phyloP scores from a whole-genome alignment of 2,888 invertebrate species.

The Cetonia aurata region DNA sequence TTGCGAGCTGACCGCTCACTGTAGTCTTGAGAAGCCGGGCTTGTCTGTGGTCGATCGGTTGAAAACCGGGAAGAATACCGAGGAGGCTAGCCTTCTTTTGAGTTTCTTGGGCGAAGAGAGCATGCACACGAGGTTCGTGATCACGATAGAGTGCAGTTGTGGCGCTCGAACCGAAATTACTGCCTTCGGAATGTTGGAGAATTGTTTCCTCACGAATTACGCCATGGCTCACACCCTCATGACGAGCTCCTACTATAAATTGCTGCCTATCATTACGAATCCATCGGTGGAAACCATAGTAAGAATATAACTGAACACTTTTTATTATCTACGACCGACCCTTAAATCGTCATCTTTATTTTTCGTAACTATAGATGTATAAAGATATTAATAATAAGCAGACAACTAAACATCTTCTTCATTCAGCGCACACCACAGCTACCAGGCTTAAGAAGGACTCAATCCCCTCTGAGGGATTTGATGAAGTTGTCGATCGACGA shows the following conservation, averaged over 20 bases:
- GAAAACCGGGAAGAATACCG: too few species aligned
- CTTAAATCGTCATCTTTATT: too few species aligned
- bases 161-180: constrained; percentile 45
- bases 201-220: constrained; percentile 61
- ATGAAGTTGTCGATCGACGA: background rate
- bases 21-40: too few species aligned
- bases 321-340: too few species aligned
- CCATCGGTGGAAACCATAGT: background rate
- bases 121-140: too few species aligned
- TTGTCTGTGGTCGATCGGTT: too few species aligned
- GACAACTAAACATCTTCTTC: background rate
- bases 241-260: background rate
- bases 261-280: background rate
- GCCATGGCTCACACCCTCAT: constrained; percentile 47
- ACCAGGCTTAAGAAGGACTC: background rate
- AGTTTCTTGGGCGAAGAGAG: too few species aligned
- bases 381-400: too few species aligned
- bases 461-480: background rate
- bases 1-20: too few species aligned
- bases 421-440: too few species aligned
- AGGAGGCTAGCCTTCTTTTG: too few species aligned
- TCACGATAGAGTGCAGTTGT: constrained; percentile 54
- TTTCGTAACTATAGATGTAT: too few species aligned
- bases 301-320: background rate
- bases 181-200: constrained; percentile 58